Evolutionary conservation across 2,113 vertebrate genomes (phyloP).

Genomic region (Daphoenositta chrysoptera): DNA sequence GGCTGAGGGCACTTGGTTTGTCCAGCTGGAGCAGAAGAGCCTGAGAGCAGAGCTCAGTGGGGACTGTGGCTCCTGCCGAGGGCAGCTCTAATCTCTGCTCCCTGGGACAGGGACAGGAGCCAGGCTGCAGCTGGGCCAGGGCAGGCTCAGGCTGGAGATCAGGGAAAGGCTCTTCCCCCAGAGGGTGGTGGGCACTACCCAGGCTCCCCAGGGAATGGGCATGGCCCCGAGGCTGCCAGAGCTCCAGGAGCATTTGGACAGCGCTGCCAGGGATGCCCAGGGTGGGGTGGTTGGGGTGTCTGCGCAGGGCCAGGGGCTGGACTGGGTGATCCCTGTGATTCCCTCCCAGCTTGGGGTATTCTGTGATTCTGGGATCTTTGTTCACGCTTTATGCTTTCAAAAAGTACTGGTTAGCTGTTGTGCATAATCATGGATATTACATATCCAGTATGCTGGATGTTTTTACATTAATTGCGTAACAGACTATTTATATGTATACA

Average conservation of each 20-base stretch:
- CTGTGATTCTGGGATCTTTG: not conserved
- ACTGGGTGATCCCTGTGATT: not conserved
- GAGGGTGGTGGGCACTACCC: not conserved
- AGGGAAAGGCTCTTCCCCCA: not conserved
- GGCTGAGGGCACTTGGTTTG: not conserved
- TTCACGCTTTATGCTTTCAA: not conserved
- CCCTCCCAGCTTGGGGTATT: fast-evolving
- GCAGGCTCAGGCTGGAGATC: fast-evolving
- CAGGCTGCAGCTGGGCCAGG: not conserved
- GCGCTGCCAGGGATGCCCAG: not conserved
- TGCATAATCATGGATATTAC: not conserved
- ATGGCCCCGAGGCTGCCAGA: not conserved
- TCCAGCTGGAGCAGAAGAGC: not conserved
- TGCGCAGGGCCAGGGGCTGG: fast-evolving
- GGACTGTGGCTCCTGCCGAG: not conserved
- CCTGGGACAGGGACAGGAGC: not conserved
- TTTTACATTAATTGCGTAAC: not conserved
- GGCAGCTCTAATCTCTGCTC: not conserved
- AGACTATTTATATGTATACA: not conserved
- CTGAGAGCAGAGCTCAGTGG: not conserved
- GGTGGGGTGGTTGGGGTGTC: not conserved
- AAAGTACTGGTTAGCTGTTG: not conserved
- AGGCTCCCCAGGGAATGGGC: not conserved
- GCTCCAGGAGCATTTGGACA: not conserved
- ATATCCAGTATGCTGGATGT: not conserved